phyloP scores from a whole-genome alignment of 2,888 invertebrate genomes.

The Rhingia campestris region DNA sequence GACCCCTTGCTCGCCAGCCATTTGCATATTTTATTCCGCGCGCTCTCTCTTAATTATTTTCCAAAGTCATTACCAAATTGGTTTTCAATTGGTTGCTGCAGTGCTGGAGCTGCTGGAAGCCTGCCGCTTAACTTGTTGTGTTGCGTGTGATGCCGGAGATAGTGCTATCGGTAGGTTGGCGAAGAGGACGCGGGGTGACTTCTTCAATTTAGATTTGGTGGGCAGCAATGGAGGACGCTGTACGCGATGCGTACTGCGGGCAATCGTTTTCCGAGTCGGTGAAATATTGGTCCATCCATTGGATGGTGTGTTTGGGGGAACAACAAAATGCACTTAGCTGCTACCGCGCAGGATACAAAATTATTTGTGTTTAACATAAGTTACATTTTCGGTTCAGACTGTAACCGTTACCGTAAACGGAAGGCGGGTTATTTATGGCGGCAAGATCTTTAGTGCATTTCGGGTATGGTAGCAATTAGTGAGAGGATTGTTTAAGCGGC shows the following conservation, averaged over 20 bases:
- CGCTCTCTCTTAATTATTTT: slow-evolving; percentile 69
- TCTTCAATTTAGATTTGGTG: slow-evolving; percentile 45
- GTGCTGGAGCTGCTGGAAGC: slow-evolving; percentile 1
- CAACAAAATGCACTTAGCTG: slow-evolving; percentile 72
- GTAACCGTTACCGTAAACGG: slow-evolving; percentile 73
- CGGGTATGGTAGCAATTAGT: slow-evolving; percentile 68
- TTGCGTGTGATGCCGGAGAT: slow-evolving; percentile 69
- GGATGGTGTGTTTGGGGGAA: slow-evolving; percentile 19
- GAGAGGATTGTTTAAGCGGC: slow-evolving; percentile 48
- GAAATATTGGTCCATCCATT: slow-evolving; percentile 72
- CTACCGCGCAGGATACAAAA: slow-evolving; percentile 65
- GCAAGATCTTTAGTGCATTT: slow-evolving; percentile 65
- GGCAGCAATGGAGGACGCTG: neutral
- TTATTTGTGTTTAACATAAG: slow-evolving; percentile 73
- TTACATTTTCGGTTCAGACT: slow-evolving; percentile 54
- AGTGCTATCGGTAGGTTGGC: slow-evolving; percentile 43
- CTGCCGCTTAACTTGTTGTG: slow-evolving; percentile 54
- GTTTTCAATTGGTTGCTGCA: slow-evolving; percentile 65
- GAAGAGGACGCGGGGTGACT: slow-evolving; percentile 5
- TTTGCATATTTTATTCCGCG: slow-evolving; percentile 69
- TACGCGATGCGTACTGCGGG: slow-evolving; percentile 50
- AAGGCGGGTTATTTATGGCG: slow-evolving; percentile 72
- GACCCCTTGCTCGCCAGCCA: slow-evolving; percentile 22
- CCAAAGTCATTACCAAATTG: slow-evolving; percentile 74
- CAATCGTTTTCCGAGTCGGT: slow-evolving; percentile 43